A percentile compares a stretch with the other conserved stretches of the same genome.
Conservation (phyloP, 1,140 invertebrate species). For the Cherax quadricarinatus region DNA sequence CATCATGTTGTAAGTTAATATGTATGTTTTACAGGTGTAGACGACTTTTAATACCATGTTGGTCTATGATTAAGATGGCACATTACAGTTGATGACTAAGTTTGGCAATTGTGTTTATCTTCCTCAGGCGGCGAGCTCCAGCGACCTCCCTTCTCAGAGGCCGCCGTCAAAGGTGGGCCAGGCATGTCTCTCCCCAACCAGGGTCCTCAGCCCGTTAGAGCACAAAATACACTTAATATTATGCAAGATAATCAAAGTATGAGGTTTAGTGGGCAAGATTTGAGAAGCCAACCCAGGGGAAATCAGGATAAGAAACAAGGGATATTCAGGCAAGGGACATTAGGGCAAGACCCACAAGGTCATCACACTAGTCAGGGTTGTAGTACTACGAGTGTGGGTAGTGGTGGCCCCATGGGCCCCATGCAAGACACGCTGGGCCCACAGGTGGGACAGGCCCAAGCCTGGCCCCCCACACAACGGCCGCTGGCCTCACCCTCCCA, state of each 20-base stretch:
- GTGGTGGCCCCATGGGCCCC: not conserved
- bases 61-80: not conserved
- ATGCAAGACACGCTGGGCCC: conserved; percentile 19
- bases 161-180: not conserved
- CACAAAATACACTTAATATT: conserved; percentile 19
- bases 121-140: conserved; percentile 42
- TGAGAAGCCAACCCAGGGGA: conserved; percentile 35
- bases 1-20: not conserved
- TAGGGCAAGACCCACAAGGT: conserved; percentile 35
- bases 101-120: conserved; percentile 33
- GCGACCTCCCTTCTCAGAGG: conserved; percentile 40
- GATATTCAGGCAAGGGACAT: conserved; percentile 50
- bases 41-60: not conserved
- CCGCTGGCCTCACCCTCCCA: conserved; percentile 19
- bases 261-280: conserved; percentile 36
- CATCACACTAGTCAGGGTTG: conserved; percentile 16
- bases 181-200: conserved; percentile 9
- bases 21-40: not conserved
- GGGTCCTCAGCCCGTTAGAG: not conserved
- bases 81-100: not conserved
- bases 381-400: conserved; percentile 14
- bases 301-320: conserved; percentile 51
- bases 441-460: conserved; percentile 4
- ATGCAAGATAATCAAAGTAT: conserved; percentile 34
- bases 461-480: conserved; percentile 24